Percentiles rank a stretch among this genome's conserved stretches.
phyloP scores from a whole-genome alignment of 2,113 vertebrate genomes.

The Sceloporus undulatus region DNA sequence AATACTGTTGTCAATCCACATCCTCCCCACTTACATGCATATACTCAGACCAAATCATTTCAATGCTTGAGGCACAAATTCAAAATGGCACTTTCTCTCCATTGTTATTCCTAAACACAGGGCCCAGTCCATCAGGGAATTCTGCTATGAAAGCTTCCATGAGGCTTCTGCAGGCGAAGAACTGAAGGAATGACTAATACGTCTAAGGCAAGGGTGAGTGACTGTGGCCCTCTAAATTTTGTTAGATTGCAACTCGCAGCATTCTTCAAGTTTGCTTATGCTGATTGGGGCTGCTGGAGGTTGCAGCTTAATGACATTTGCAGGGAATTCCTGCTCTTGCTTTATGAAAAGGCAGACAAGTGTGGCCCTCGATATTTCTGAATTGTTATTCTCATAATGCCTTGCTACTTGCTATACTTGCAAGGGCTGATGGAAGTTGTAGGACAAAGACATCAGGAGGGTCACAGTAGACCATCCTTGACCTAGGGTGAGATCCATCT shows the following conservation, averaged over 20 bases:
- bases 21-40: background rate
- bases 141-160: background rate
- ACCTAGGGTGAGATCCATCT: background rate
- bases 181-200: background rate
- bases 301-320: too few species aligned
- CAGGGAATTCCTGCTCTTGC: too few species aligned
- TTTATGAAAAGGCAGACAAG: too few species aligned
- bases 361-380: too few species aligned
- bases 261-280: background rate
- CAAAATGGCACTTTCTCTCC: background rate
- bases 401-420: background rate
- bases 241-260: background rate
- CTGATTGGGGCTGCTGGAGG: too few species aligned
- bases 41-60: constrained; percentile 1
- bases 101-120: background rate
- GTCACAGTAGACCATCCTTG: background rate
- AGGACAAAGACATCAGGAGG: background rate
- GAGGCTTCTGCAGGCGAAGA: background rate
- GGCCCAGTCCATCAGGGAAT: background rate
- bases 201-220: background rate
- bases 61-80: background rate
- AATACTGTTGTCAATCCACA: background rate
- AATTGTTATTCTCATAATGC: too few species aligned
- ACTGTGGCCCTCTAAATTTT: background rate
- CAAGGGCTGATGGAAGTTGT: background rate